Evolutionary conservation across 2,888 invertebrate species (phyloP), one percentile per base, ranked within the genome.

Genomic region (Oligia strigilis): DNA sequence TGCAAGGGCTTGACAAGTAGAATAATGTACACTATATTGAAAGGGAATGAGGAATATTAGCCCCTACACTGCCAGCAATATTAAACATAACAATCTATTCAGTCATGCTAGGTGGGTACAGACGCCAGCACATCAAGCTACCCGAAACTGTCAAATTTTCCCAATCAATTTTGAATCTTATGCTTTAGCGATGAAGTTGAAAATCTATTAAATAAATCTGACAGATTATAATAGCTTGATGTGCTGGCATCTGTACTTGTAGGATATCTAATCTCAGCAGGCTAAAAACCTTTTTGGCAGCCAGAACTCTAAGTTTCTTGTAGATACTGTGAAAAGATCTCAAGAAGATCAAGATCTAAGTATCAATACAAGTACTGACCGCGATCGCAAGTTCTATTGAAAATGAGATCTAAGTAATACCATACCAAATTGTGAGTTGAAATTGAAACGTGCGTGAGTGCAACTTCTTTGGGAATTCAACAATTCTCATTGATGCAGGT

Each of bases 391-490:
- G 64, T 65, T 65, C 19, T 65, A 36, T 36, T 36, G 9, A 49
- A 49, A 49, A 70, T 19, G 4, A 70, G 19, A 70, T 70, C 0
- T 49, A 49, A 40, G 40, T 40, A 40, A 29, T 19, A 69, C 19
- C 36, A 36, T 64, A 36, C 29, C 46, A 49, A 19, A 46, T 46
- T n/a, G 19, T 70, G 49, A 70, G 19, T 58, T 29, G 29, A 8
- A 29, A 13, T 70, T 52, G 5, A 40, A 23, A 4, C 36, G 36
- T 71, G 36, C 36, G 23, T 23, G 71, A 23, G 36, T 40, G 43
- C 5, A 46, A 46, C 11, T 49, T 64, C n/a, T 75, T 75, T 75
- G 4, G 52, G 75, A 29, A 52, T 64, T 49, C 64, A 64, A 29
- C 6, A 43, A 75, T 43, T 52, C 43, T 29, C 29, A 76, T 43